Conservation (phyloP, 1,140 invertebrate genomes). For the Drosophila punjabiensis region DNA sequence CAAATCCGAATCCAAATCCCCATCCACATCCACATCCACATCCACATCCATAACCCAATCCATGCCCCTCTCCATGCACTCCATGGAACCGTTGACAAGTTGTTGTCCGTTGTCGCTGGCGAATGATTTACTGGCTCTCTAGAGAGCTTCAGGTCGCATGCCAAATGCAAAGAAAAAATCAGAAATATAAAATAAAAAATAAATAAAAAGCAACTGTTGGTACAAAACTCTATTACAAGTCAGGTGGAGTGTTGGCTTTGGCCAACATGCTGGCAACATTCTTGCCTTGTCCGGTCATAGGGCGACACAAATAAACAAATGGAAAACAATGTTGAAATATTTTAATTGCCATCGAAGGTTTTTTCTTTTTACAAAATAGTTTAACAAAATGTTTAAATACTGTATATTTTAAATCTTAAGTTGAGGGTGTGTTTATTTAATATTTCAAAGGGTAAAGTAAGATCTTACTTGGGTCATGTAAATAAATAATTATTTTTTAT, state of each 20-base stretch:
- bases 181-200: slow-evolving; percentile 11
- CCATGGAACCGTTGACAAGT: slow-evolving; percentile 70
- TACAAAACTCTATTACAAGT: slow-evolving; percentile 38
- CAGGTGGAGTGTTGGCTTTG: slow-evolving; percentile 41
- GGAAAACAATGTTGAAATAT: slow-evolving; percentile 47
- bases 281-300: slow-evolving; percentile 42
- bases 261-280: slow-evolving; percentile 42
- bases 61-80: slow-evolving; percentile 34
- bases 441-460: not conserved
- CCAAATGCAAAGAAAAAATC: slow-evolving; percentile 36
- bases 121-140: slow-evolving; percentile 74
- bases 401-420: too few species aligned
- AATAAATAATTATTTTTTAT: not conserved
- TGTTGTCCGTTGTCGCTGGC: slow-evolving; percentile 81
- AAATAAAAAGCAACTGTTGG: not conserved
- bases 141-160: slow-evolving; percentile 57
- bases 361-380: slow-evolving; percentile 1
- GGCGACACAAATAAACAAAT: slow-evolving; percentile 42
- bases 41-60: slow-evolving; percentile 21
- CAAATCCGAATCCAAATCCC: slow-evolving; percentile 11
- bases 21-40: slow-evolving; percentile 6
- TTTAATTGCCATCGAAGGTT: slow-evolving; percentile 30
- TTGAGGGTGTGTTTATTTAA: not conserved
- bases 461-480: not conserved
- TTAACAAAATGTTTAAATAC: not conserved